Conservation (phyloP, 2,113 vertebrate genomes). For the Dipodomys ordii region DNA sequence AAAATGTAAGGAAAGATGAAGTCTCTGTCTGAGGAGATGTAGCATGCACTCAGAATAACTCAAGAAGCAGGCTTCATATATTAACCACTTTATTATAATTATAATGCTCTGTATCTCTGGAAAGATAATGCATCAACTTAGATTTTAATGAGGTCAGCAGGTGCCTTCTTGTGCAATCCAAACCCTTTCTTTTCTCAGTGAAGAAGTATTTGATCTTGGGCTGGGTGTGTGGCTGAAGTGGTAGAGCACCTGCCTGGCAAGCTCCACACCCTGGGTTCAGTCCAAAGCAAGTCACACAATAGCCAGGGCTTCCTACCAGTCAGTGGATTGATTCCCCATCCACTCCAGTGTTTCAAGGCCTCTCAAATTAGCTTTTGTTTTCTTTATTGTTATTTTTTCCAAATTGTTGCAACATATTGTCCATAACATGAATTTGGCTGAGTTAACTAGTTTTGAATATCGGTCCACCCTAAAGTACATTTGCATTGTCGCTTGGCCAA, state of each 20-base stretch:
- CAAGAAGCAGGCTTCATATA: no score
- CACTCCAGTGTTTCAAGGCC: neutral
- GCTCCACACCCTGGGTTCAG: no score
- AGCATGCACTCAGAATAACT: no score
- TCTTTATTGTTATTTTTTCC: neutral
- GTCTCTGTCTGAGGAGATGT: no score
- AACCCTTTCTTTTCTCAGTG: conserved; percentile 24
- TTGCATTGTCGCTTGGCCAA: neutral
- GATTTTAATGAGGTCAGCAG: neutral
- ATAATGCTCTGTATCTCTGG: neutral
- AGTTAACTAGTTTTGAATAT: neutral
- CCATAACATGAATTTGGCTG: neutral
- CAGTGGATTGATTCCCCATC: neutral
- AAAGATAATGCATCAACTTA: neutral
- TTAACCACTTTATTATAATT: no score
- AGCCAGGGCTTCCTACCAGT: neutral
- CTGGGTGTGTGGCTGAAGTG: no score
- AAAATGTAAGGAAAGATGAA: no score
- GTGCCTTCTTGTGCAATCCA: neutral
- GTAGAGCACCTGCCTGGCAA: no score
- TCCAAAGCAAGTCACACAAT: neutral
- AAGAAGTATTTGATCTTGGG: conserved; percentile 1
- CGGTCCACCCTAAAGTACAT: neutral
- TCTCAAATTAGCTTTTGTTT: neutral
- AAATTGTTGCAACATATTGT: conserved; percentile 13